Conservation (phyloP, 37 sponge, comb jelly and placozoan species). For the Beroe ovata region DNA sequence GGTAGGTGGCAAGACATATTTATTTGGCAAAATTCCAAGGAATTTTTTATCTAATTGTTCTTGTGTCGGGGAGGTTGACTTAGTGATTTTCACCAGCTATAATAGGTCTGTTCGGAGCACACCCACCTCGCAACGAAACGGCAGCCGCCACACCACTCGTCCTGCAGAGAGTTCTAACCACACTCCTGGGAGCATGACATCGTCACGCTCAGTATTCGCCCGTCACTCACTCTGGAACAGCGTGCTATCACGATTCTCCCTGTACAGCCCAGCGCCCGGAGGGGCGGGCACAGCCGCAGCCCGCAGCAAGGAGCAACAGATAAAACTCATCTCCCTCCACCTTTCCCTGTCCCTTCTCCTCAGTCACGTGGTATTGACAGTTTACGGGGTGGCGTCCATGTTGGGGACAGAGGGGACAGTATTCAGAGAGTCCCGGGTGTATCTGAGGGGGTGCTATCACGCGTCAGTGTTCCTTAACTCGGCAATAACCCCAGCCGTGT, state of each 20-base stretch:
- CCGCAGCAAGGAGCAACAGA: constrained; percentile 60
- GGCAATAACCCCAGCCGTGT: constrained; percentile 26
- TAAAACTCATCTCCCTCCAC: constrained; percentile 19
- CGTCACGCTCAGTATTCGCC: neutral
- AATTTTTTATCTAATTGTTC: too few species aligned
- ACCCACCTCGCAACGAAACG: constrained; percentile 2
- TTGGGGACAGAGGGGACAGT: neutral
- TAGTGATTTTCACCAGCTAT: too few species aligned
- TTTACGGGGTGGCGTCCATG: neutral
- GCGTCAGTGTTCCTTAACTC: constrained; percentile 45
- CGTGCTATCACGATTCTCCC: neutral
- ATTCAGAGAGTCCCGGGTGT: neutral
- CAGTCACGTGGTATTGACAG: neutral
- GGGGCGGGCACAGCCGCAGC: neutral
- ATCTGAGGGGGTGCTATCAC: constrained; percentile 42
- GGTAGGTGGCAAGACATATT: too few species aligned
- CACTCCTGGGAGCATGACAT: neutral
- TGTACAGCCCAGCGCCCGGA: neutral
- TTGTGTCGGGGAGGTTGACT: too few species aligned
- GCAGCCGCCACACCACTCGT: neutral
- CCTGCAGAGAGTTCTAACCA: neutral
- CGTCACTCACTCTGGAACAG: neutral
- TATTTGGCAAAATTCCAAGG: too few species aligned
- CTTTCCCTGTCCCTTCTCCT: constrained; percentile 42
- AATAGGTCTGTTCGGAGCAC: constrained; percentile 51